These are phyloP conservation scores for Pseudopipra pipra DNA, from an alignment of 2,113 vertebrate genomes.

Conservation along the genomic window DNA sequence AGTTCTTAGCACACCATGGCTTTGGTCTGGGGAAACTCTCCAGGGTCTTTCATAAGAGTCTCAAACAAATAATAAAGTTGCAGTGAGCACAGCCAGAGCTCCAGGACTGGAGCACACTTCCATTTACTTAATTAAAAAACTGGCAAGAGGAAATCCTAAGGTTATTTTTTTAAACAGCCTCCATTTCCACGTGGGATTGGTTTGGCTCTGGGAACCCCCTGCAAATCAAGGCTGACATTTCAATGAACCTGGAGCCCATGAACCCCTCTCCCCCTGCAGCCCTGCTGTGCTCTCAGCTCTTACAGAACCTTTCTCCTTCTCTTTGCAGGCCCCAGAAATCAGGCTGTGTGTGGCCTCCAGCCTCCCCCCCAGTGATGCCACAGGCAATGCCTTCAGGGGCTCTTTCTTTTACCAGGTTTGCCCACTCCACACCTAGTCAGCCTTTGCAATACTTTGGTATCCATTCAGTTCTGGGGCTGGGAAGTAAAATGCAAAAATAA, in stretches of 20 bases:
- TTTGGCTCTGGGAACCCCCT: neutral
- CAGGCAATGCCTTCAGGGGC: constrained; percentile 80
- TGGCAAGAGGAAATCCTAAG: neutral
- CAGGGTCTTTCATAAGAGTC: neutral
- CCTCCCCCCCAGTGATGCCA: constrained; percentile 75
- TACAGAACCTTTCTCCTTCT: neutral
- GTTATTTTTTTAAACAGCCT: neutral
- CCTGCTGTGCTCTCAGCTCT: neutral
- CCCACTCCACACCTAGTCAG: neutral
- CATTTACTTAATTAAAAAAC: neutral
- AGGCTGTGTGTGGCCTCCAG: constrained; percentile 79
- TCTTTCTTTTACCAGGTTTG: constrained; percentile 89
- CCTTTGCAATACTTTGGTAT: neutral
- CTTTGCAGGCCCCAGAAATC: constrained; percentile 77
- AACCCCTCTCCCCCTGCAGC: neutral
- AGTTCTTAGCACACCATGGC: neutral
- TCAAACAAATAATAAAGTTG: neutral
- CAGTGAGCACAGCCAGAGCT: neutral
- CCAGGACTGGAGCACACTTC: neutral
- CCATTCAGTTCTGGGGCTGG: neutral
- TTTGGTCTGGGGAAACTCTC: neutral
- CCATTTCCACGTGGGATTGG: neutral
- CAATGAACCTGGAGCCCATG: neutral
- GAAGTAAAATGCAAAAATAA: neutral
- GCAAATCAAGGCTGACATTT: neutral